Evolutionary conservation across 2,888 invertebrate species (phyloP).

Genomic region (Lumbricus terrestris): DNA sequence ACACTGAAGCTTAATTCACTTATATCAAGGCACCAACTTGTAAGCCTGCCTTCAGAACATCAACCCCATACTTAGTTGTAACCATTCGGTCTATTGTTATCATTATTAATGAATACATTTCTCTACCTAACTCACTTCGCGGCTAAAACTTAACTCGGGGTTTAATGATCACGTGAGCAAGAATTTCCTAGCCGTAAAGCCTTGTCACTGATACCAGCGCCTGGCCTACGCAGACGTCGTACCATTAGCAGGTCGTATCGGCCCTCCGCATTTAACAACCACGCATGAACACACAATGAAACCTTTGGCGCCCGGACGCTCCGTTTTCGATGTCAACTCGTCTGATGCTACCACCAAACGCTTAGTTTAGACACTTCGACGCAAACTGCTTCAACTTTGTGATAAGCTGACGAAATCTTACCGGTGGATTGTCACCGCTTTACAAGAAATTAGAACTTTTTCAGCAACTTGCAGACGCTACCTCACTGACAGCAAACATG

Average conservation of each 20-base stretch:
- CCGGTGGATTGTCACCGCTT: not conserved
- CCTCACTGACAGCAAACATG: not conserved
- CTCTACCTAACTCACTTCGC: not conserved
- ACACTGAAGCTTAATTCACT: not conserved
- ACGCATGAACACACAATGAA: not conserved
- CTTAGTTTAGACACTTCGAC: not conserved
- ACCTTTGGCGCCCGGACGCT: not conserved
- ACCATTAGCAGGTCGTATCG: not conserved
- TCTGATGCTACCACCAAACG: not conserved
- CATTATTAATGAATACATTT: not conserved
- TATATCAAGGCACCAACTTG: not conserved
- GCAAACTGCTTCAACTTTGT: not conserved
- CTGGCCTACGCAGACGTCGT: constrained; percentile 3
- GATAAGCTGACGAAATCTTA: not conserved
- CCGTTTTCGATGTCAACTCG: not conserved
- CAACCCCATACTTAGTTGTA: not conserved
- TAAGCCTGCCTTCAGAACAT: not conserved
- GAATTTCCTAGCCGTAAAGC: not conserved
- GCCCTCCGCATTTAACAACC: not conserved
- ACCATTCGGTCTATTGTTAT: not conserved
- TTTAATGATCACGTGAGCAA: not conserved
- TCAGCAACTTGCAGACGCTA: not conserved
- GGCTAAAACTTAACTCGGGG: not conserved
- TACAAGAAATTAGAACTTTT: not conserved
- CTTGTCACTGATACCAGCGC: not conserved